Percentiles rank a stretch among this genome's conserved stretches.
Conservation (phyloP, 2,888 invertebrate genomes). For the Lasioglossum calceatum region DNA sequence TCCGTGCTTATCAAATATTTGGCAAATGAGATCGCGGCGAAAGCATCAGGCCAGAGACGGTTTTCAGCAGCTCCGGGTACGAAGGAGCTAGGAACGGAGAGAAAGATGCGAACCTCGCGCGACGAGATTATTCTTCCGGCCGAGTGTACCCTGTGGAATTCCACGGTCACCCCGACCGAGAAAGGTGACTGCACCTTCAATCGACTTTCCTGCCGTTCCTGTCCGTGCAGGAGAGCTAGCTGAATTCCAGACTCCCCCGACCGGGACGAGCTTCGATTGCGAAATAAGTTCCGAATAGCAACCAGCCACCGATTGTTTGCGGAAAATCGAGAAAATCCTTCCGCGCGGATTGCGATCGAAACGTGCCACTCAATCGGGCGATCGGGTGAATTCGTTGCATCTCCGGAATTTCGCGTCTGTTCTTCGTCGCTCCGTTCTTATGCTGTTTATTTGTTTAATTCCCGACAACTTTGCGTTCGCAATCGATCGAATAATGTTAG, state of each 20-base stretch:
- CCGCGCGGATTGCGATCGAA: conserved; percentile 12
- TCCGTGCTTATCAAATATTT: neutral
- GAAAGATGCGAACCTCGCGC: conserved; percentile 65
- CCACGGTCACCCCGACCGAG: conserved; percentile 73
- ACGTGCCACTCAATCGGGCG: neutral
- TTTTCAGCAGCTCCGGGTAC: conserved; percentile 1
- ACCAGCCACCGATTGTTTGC: conserved; percentile 31
- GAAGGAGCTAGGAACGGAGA: conserved; percentile 7
- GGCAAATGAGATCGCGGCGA: conserved; percentile 61
- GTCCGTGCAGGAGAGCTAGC: conserved; percentile 65
- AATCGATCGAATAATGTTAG: neutral
- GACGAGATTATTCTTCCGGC: conserved; percentile 74
- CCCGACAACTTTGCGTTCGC: neutral
- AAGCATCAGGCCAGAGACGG: conserved; percentile 39
- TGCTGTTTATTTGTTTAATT: neutral
- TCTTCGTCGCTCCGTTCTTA: neutral
- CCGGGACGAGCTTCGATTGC: conserved; percentile 43
- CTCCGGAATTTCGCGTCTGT: neutral
- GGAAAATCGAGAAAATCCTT: conserved; percentile 17
- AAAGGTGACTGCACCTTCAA: conserved; percentile 80
- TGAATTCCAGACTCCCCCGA: conserved; percentile 61
- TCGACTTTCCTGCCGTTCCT: conserved; percentile 59
- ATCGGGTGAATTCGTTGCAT: neutral
- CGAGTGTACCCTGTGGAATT: conserved; percentile 76
- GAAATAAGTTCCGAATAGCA: conserved; percentile 36